phyloP scores from a whole-genome alignment of 1,140 invertebrate species.

The Vanessa atalanta region DNA sequence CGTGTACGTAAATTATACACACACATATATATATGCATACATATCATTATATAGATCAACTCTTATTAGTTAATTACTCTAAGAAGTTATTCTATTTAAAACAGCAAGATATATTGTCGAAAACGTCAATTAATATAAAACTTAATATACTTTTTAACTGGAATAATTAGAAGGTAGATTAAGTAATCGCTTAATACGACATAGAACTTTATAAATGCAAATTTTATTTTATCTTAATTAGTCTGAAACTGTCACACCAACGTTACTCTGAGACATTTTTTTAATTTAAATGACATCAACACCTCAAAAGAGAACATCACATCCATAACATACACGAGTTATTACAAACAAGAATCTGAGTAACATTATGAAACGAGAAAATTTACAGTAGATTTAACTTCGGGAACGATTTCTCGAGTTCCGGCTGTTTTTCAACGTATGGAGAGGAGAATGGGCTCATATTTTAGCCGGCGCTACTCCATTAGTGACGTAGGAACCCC shows the following conservation, averaged over 20 bases:
- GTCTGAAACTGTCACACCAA: neutral
- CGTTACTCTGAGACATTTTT: neutral
- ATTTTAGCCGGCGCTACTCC: conserved; percentile 73
- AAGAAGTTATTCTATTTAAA: too few species aligned
- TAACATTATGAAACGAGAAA: conserved; percentile 46
- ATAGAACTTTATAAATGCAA: too few species aligned
- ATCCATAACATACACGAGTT: conserved; percentile 33
- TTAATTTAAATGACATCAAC: neutral
- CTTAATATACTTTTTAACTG: too few species aligned
- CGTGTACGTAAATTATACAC: too few species aligned
- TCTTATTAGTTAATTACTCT: too few species aligned
- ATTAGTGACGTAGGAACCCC: conserved; percentile 73
- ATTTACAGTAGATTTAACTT: conserved; percentile 60
- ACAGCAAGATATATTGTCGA: too few species aligned
- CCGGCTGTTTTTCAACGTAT: conserved; percentile 66
- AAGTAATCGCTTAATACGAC: too few species aligned
- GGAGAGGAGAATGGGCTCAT: conserved; percentile 68
- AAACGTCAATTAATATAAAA: too few species aligned
- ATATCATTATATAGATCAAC: too few species aligned
- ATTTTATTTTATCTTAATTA: too few species aligned
- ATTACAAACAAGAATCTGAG: conserved; percentile 45
- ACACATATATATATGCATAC: too few species aligned
- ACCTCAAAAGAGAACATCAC: conserved; percentile 9
- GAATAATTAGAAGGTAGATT: too few species aligned
- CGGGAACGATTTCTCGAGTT: conserved; percentile 59